Conservation (phyloP, 2,113 vertebrate genomes). For the Physeter macrocephalus region DNA sequence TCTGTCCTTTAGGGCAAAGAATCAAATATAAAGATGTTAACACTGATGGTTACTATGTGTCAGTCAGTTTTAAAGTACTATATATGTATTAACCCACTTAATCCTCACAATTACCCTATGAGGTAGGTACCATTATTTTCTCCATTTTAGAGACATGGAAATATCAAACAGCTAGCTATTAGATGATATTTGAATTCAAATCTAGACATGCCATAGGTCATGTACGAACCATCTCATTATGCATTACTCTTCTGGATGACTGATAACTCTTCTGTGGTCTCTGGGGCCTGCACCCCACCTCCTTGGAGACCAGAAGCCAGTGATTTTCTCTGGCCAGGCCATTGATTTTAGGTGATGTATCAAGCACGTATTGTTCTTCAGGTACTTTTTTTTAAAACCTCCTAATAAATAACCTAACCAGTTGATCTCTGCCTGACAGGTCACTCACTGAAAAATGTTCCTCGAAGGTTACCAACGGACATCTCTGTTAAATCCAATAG, state of each 20-base stretch:
- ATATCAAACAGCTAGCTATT: neutral
- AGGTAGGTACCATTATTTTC: neutral
- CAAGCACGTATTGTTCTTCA: neutral
- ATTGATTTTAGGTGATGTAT: neutral
- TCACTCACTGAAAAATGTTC: neutral
- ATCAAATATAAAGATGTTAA: neutral
- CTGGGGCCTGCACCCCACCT: neutral
- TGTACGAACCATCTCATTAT: neutral
- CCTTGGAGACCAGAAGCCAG: neutral
- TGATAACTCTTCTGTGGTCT: neutral
- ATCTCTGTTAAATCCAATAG: neutral
- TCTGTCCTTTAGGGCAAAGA: neutral
- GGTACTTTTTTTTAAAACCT: neutral
- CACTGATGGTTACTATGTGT: neutral
- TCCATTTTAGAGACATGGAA: neutral
- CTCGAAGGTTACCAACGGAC: neutral
- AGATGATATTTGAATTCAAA: neutral
- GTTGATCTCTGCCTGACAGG: neutral
- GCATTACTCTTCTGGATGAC: neutral
- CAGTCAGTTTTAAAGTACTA: neutral
- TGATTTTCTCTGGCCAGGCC: neutral
- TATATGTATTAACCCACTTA: neutral
- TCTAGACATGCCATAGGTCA: neutral
- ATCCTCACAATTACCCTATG: neutral
- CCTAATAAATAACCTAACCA: neutral